These are phyloP conservation scores for Isoperla grammatica DNA, from an alignment of 2,888 invertebrate genomes.

Conservation along the genomic window DNA sequence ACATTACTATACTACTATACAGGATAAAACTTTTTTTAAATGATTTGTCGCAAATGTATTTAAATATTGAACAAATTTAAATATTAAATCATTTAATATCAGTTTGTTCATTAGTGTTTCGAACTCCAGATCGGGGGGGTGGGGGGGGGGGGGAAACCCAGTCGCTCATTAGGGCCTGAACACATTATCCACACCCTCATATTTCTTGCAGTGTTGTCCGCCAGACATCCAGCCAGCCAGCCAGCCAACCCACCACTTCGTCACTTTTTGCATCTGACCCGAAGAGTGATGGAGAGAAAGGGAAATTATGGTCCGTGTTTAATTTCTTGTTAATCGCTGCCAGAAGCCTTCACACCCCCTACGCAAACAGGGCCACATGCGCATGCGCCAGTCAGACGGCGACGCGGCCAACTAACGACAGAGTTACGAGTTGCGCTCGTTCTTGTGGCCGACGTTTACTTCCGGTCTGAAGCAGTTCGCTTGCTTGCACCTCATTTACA, in stretches of 20 bases:
- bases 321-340: slow-evolving; percentile 11
- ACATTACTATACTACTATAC: too few species aligned
- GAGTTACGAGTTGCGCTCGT: not conserved
- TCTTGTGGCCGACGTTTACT: slow-evolving; percentile 25
- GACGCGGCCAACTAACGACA: not conserved
- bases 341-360: slow-evolving; percentile 12
- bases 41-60: too few species aligned
- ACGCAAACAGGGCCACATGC: not conserved
- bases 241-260: not conserved
- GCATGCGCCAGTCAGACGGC: not conserved
- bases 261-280: not conserved
- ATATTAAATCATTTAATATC: too few species aligned
- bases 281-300: not conserved
- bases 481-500: slow-evolving; percentile 1
- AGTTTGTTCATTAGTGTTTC: too few species aligned
- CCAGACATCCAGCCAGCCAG: not conserved
- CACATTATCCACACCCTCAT: not conserved
- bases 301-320: slow-evolving; percentile 1
- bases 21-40: too few species aligned
- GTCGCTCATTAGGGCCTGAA: too few species aligned
- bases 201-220: not conserved
- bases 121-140: too few species aligned
- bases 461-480: too few species aligned
- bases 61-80: too few species aligned
- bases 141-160: too few species aligned